Base-by-base conservation (phyloP, 2,888 invertebrate species). In the Ametastegia equiseti region DNA sequence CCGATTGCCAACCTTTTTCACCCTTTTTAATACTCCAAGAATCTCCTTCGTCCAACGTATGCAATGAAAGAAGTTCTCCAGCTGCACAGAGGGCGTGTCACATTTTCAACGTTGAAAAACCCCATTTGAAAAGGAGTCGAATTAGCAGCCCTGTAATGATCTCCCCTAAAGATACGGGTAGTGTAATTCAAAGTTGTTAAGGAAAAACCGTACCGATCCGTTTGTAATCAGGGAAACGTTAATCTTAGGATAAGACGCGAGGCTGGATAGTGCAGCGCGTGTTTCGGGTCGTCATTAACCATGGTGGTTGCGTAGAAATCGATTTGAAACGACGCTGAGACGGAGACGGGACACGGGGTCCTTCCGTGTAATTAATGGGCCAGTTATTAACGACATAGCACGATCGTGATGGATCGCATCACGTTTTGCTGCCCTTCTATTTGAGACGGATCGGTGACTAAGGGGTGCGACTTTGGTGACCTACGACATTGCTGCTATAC, bases 341-440 rank as follows among this genome's bases (percentile, higher is more conserved):
- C 19, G 54, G 47, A n/a, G 23, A 39, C 67, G 36, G 65, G 65
- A 67, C n/a, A n/a, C 69, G 45, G 73, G 73, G 47, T 73, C 73
- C 73, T 73, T 73, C 73, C 73, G n/a, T 33, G 50, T 73, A 73
- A 73, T 73, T 73, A 73, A 73, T 73, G 73, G 73, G 73, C 73
- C 73, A 73, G 73, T 73, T 73, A 73, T 73, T 73, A 73, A 73
- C 73, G 73, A 73, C 73, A 73, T 73, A 50, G 50, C 19, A 27
- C 50, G 73, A 73, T 73, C 73, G 73, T 73, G 73, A 73, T 73
- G 73, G 73, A 73, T 73, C 73, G 73, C 73, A 33, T 50, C 73
- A 73, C 73, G 73, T 73, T 50, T 73, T 50, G n/a, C n/a, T n/a
- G 73, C 73, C 73, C 73, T 15, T 71, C 45, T 45, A 33, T 15